Base-by-base conservation (phyloP, 2,888 invertebrate genomes). In the Polyploca ridens region DNA sequence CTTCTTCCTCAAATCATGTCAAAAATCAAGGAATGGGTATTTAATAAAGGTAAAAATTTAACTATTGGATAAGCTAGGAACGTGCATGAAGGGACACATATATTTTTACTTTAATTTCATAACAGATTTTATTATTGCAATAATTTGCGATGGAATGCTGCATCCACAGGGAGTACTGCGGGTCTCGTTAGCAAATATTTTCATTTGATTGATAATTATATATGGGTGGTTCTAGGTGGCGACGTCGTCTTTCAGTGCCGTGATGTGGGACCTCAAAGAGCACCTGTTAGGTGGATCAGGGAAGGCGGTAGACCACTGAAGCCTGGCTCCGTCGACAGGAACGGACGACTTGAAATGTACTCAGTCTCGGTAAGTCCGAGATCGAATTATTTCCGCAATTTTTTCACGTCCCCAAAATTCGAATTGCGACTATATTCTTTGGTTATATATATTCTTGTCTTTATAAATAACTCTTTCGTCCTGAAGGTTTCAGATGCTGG, bases 211-310 rank as follows among this genome's bases (percentile, higher is more conserved):
- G 5, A 67, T 44, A 41, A 49, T 7, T 7, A 54, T 7, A 33
- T n/a, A 13, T 62, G 16, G 62, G 16, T 35, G 62, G 33, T 70
- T 78, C 1, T 85, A 98, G 99, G 97, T 88, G 96, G 97, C 58
- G 98, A 98, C 89, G 98, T 98, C 54, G 98, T 98, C 46, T 98
- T 99, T 95, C 97, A 97, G 90, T 99, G 99, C 84, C 96, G 98
- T 72, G 98, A 98, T 81, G 98, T 98, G 89, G 98, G 99, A n/a
- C 95, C 95, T 0, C 85, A 95, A 0, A 95, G 98, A 64, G 97
- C 97, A 4, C 94, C 94, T 63, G 97, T 98, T 6, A 95, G 95
- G 46, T 98, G 98, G 97, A 84, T 95, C 0, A 95, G 97, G 63
- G 96, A 96, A 60, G 96, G 96, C 63, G 96, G 96, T 41, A 90